A percentile compares a stretch with the other conserved stretches of the same genome.
Conservation (phyloP, 1,140 invertebrate genomes). For the Ceratina japonica region DNA sequence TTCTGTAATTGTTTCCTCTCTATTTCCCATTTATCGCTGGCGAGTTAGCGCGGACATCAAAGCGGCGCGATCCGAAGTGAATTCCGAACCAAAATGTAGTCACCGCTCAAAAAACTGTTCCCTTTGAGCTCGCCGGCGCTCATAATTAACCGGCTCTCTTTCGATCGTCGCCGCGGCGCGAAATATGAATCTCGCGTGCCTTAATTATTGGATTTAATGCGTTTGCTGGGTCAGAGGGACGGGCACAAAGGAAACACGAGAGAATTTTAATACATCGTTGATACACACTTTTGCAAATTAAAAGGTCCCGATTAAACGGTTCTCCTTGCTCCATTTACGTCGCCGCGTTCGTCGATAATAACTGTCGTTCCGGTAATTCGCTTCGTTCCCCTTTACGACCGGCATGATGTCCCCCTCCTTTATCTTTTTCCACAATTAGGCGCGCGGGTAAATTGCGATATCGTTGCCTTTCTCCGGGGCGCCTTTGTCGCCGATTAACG, state of each 20-base stretch:
- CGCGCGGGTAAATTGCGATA: neutral
- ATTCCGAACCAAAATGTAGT: neutral
- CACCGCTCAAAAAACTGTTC: neutral
- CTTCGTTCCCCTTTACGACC: neutral
- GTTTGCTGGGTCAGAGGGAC: neutral
- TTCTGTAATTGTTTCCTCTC: too few relatives aligned
- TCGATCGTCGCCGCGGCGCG: neutral
- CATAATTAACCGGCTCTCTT: conserved; percentile 3
- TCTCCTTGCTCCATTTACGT: neutral
- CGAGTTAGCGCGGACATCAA: neutral
- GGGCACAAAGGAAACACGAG: neutral
- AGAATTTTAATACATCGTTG: conserved; percentile 3
- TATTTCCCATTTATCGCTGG: neutral
- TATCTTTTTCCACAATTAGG: neutral
- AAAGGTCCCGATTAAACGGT: conserved; percentile 19
- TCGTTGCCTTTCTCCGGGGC: neutral
- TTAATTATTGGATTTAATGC: conserved; percentile 6
- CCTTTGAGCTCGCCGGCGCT: neutral
- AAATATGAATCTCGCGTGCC: conserved; percentile 9
- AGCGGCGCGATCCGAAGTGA: neutral
- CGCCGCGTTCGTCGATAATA: neutral
- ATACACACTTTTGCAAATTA: neutral
- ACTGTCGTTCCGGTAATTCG: neutral
- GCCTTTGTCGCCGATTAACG: neutral
- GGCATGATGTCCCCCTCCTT: too few relatives aligned